Percentiles rank a stretch among this genome's conserved stretches.
Conservation (phyloP, 2,888 invertebrate species). For the Liposcelis brunnea region DNA sequence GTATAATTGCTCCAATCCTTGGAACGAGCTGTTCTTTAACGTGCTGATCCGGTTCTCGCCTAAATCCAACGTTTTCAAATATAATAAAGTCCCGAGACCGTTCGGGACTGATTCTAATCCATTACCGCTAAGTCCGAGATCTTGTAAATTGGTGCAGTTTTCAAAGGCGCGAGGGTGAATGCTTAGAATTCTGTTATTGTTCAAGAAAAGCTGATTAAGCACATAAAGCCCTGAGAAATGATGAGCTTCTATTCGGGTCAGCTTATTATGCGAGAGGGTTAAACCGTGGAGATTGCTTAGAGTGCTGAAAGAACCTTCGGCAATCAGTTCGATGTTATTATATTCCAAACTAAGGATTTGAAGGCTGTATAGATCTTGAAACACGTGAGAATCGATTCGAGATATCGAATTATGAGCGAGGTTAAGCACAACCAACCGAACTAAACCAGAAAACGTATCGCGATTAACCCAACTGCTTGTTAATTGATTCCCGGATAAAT, state of each 20-base stretch:
- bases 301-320: conserved; percentile 55
- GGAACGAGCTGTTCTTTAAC: conserved; percentile 52
- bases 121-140: conserved; percentile 59
- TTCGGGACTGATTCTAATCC: conserved; percentile 48
- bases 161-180: conserved; percentile 54
- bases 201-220: conserved; percentile 52
- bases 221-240: conserved; percentile 58
- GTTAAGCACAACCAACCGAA: conserved; percentile 55
- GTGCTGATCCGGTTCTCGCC: conserved; percentile 63
- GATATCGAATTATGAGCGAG: conserved; percentile 54
- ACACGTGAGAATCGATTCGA: conserved; percentile 50
- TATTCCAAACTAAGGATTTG: conserved; percentile 57
- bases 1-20: conserved; percentile 53
- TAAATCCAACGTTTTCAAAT: conserved; percentile 59
- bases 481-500: conserved; percentile 54
- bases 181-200: conserved; percentile 51
- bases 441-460: conserved; percentile 57
- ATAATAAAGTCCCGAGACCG: conserved; percentile 48
- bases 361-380: conserved; percentile 55
- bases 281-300: conserved; percentile 61
- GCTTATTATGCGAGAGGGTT: conserved; percentile 52
- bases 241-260: conserved; percentile 46
- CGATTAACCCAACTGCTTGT: conserved; percentile 62
- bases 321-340: conserved; percentile 49
- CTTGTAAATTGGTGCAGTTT: conserved; percentile 61